A percentile compares a stretch with the other conserved stretches of the same genome.
phyloP scores from a whole-genome alignment of 2,113 vertebrate genomes.

The human region GRCh38 chr12:88010001-88010500 shows the following conservation, averaged over 20 bases:
- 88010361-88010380: not conserved
- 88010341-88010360: not conserved
- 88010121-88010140: not conserved
- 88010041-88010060: not conserved
- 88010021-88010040: not conserved
- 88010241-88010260: not conserved
- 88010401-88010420: no score
- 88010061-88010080: not conserved
- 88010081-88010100: no score
- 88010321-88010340: not conserved
- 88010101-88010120: not conserved
- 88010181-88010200: not conserved
- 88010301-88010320: not conserved
- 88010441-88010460: not conserved
- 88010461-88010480: no score
- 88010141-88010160: not conserved
- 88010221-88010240: not conserved
- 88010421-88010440: no score
- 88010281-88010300: not conserved
- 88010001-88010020: not conserved
- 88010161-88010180: not conserved
- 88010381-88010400: no score
- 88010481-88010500: no score
- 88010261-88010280: not conserved
- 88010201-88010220: not conserved